Percentiles rank a stretch among this genome's conserved stretches.
These are phyloP conservation scores for Psittacara wagleri DNA, from an alignment of 2,113 vertebrate genomes.

Conservation along the genomic window DNA sequence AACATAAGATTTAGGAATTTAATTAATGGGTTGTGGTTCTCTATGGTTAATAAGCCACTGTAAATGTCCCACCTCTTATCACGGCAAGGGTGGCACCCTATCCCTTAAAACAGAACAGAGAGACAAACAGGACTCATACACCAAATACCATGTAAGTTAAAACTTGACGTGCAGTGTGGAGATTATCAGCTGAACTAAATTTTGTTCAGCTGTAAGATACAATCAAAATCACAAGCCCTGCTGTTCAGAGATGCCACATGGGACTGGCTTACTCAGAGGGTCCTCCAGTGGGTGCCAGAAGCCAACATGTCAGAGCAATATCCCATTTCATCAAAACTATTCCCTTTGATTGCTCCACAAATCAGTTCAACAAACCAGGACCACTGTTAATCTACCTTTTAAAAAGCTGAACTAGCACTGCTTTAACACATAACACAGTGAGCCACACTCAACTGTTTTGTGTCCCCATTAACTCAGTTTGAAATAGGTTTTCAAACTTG, in stretches of 20 bases:
- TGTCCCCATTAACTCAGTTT: no score
- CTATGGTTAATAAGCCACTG: not conserved
- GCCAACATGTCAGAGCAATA: accelerated
- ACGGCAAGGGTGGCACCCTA: not conserved
- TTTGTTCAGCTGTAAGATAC: not conserved
- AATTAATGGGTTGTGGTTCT: not conserved
- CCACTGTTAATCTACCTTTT: not conserved
- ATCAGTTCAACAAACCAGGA: not conserved
- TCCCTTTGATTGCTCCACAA: not conserved
- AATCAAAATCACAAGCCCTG: not conserved
- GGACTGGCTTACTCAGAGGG: no score
- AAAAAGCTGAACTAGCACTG: not conserved
- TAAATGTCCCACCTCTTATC: accelerated
- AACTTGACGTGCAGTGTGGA: not conserved
- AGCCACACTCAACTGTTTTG: not conserved
- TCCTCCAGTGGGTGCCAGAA: not conserved
- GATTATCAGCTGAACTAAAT: not conserved
- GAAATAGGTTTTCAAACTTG: not conserved
- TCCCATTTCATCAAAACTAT: not conserved
- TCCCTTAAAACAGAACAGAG: not conserved
- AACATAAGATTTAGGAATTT: not conserved
- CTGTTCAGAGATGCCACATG: not conserved
- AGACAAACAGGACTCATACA: not conserved
- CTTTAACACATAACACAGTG: not conserved
- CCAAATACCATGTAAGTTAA: not conserved